Percentiles rank a stretch among this genome's conserved stretches.
Conservation (phyloP, 1,140 invertebrate species). For the Drosophila mojavensis region DNA sequence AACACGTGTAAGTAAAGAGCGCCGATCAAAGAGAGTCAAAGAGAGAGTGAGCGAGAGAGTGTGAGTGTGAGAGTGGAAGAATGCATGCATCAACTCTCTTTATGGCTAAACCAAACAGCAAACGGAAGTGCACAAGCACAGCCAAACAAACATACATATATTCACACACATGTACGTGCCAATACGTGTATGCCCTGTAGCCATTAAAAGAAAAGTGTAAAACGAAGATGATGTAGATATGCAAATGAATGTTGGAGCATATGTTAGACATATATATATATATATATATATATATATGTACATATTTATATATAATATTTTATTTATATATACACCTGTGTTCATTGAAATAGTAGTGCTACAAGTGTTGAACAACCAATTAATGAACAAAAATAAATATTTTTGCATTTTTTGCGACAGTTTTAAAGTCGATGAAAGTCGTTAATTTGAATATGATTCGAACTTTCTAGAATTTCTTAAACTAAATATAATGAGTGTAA, state of each 20-base stretch:
- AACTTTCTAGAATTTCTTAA: too few relatives aligned
- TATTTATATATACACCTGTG: too few relatives aligned
- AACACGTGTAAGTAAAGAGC: constrained; percentile 81
- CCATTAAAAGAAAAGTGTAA: constrained; percentile 1
- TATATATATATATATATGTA: neutral
- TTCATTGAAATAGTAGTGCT: too few relatives aligned
- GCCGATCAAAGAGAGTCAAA: neutral
- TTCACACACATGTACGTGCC: neutral
- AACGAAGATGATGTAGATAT: neutral
- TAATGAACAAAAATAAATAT: too few relatives aligned
- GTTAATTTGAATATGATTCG: too few relatives aligned
- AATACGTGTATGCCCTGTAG: neutral
- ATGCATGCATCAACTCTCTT: neutral
- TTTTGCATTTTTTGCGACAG: too few relatives aligned
- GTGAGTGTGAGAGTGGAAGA: constrained; percentile 10
- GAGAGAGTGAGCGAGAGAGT: neutral
- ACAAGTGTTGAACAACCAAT: too few relatives aligned
- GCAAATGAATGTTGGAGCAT: constrained; percentile 10
- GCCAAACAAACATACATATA: neutral
- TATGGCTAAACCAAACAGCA: constrained; percentile 7
- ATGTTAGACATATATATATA: too few relatives aligned
- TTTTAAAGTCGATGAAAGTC: too few relatives aligned
- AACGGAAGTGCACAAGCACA: constrained; percentile 36
- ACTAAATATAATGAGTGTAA: too few relatives aligned
- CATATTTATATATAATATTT: too few relatives aligned